These are phyloP conservation scores for Acestrorhynchus altus DNA, from an alignment of 2,797 vertebrate genomes.

Conservation along the genomic window DNA sequence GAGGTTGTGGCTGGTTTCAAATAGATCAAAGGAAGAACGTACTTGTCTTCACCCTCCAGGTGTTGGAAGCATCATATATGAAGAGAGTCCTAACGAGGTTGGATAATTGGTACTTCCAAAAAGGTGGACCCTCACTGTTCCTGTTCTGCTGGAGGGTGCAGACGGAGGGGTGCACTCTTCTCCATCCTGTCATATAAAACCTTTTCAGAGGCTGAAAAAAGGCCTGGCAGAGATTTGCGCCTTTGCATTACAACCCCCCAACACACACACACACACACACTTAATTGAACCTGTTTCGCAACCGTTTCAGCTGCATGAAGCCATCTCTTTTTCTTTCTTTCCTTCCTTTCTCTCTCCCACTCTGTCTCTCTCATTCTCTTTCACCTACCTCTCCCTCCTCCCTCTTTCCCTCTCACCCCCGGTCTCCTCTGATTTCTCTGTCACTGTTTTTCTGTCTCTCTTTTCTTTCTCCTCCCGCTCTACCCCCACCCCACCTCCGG, in stretches of 20 bases:
- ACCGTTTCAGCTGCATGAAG: slow-evolving; percentile 5
- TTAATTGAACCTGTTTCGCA: slow-evolving; percentile 13
- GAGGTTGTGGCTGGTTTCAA: no score
- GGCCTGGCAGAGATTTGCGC: slow-evolving; percentile 66
- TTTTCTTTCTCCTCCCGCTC: no score
- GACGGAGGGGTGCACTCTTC: slow-evolving; percentile 55
- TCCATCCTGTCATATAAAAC: slow-evolving; percentile 65
- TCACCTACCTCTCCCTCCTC: slow-evolving; percentile 50
- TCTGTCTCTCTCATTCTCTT: slow-evolving; percentile 4
- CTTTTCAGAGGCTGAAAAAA: slow-evolving; percentile 67
- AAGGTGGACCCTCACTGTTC: neutral
- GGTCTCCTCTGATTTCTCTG: slow-evolving; percentile 35
- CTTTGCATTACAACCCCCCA: slow-evolving; percentile 60
- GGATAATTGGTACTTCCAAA: no score
- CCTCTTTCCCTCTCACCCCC: slow-evolving; percentile 39
- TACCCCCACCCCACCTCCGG: no score
- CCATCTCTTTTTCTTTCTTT: no score
- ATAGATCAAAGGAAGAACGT: no score
- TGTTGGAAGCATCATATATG: no score
- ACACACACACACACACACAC: slow-evolving; percentile 9
- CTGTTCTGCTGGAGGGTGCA: slow-evolving; percentile 42
- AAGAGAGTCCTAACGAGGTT: no score
- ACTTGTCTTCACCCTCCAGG: no score
- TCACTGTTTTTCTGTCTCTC: no score
- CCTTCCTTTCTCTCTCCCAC: no score